phyloP scores from a whole-genome alignment of 1,140 invertebrate species.

The Theocolax elegans region DNA sequence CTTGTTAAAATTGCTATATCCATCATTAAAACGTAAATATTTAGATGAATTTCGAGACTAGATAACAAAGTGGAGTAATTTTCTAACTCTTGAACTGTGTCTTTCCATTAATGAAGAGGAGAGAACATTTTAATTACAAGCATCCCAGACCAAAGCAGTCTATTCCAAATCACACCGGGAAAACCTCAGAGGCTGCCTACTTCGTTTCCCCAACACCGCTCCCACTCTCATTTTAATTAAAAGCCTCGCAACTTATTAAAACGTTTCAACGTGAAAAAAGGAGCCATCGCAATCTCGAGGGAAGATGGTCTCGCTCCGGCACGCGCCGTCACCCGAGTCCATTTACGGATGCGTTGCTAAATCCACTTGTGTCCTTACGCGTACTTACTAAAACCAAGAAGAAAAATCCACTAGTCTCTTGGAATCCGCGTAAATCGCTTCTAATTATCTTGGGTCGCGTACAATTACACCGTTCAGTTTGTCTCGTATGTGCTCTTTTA shows the following conservation, averaged over 20 bases:
- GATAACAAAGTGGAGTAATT: too few relatives aligned
- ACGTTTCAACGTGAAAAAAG: background rate
- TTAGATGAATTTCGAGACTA: too few relatives aligned
- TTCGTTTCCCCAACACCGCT: too few relatives aligned
- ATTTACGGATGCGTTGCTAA: background rate
- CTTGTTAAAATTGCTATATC: too few relatives aligned
- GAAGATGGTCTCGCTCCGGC: background rate
- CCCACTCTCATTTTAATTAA: background rate
- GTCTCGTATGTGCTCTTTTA: slow-evolving; percentile 3
- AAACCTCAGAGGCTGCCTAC: too few relatives aligned
- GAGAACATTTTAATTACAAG: too few relatives aligned
- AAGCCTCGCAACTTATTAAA: background rate
- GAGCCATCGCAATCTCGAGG: background rate
- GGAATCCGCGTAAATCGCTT: slow-evolving; percentile 29
- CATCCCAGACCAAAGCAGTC: too few relatives aligned
- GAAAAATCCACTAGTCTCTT: background rate
- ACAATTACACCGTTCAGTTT: slow-evolving; percentile 16
- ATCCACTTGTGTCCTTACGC: background rate
- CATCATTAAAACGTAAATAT: too few relatives aligned
- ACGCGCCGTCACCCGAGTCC: background rate
- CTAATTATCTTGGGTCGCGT: slow-evolving; percentile 21
- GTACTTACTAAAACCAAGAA: too few relatives aligned
- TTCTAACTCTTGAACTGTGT: too few relatives aligned
- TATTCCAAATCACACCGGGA: too few relatives aligned
- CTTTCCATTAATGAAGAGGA: too few relatives aligned